phyloP scores from a whole-genome alignment of 2,797 vertebrate genomes.

The Onychomys leucogaster region DNA sequence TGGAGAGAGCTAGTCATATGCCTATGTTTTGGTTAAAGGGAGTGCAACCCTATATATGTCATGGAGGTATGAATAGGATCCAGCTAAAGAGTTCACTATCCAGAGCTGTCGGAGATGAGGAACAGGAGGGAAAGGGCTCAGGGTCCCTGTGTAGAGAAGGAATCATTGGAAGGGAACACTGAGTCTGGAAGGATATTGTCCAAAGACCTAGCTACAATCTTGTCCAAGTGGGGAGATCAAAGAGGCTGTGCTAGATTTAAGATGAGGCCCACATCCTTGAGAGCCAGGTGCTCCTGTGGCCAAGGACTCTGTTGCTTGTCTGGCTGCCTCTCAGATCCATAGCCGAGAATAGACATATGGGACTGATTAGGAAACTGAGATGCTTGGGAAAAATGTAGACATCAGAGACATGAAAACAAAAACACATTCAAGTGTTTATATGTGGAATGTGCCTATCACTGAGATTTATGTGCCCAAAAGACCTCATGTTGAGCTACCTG shows the following conservation, averaged over 20 bases:
- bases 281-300: constrained; percentile 65
- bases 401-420: constrained; percentile 57
- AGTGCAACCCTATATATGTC: neutral
- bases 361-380: constrained; percentile 62
- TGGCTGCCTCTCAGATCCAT: constrained; percentile 29
- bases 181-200: neutral
- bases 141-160: neutral
- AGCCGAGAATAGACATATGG: constrained; percentile 18
- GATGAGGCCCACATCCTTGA: constrained; percentile 3
- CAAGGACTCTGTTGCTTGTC: constrained; percentile 66
- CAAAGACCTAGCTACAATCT: constrained; percentile 1
- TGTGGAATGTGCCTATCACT: constrained; percentile 11
- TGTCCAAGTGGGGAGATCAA: constrained; percentile 49
- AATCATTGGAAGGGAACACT: neutral
- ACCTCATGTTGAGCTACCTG: neutral
- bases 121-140: neutral
- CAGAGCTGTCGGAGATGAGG: neutral
- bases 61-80: neutral
- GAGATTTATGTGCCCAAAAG: neutral
- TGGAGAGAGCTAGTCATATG: neutral
- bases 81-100: neutral
- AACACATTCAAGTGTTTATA: constrained; percentile 44
- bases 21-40: neutral
- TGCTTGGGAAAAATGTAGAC: constrained; percentile 46
- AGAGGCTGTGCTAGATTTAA: constrained; percentile 48